Base-by-base conservation (phyloP, 2,888 invertebrate genomes). In the Drosophila basisetae region DNA sequence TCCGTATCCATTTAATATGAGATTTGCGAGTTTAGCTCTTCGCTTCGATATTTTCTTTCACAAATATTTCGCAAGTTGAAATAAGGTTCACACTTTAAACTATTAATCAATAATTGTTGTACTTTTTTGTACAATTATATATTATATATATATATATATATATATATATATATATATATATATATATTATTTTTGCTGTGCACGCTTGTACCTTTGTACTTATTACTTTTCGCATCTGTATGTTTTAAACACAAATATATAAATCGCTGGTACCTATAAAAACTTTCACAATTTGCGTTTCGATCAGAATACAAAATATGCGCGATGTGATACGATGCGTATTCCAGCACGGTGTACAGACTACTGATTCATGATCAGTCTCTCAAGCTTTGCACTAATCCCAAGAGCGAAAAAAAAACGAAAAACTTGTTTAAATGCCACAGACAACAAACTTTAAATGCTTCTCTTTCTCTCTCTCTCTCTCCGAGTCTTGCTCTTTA, bases 221-320 rank as follows among this genome's bases (percentile, higher is more conserved):
- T 25, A 47, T 47, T 47, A 59, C 60, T 74, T 65, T 55, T 73
- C 53, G 62, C 64, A 79, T 72, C 59, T 70, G 30, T 78, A 65
- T 68, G 62, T 67, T 82, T 73, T 71, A 55, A 70, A 73, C 53
- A 73, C 67, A 70, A 73, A 70, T 60, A 73, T 62, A 72, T 70
- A 60, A 65, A 56, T 76, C 76, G 70, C 70, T 69, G 69, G 62
- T 83, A 74, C 81, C 67, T 69, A 82, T 59, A 74, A 73, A 88
- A 84, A 90, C 84, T 85, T 85, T 85, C 84, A 78, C 90, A 66
- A 78, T 60, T 47, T 74, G 55, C 60, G 63, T 68, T 61, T 68
- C 54, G 64, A 58, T 62, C 58, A 69, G 63, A 50, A 66, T 37
- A 28, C 53, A 62, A 60, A 39, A 39, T 31, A 49, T 49, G 55